Conservation (phyloP, 2,888 invertebrate genomes). For the Leptodirus hochenwartii region DNA sequence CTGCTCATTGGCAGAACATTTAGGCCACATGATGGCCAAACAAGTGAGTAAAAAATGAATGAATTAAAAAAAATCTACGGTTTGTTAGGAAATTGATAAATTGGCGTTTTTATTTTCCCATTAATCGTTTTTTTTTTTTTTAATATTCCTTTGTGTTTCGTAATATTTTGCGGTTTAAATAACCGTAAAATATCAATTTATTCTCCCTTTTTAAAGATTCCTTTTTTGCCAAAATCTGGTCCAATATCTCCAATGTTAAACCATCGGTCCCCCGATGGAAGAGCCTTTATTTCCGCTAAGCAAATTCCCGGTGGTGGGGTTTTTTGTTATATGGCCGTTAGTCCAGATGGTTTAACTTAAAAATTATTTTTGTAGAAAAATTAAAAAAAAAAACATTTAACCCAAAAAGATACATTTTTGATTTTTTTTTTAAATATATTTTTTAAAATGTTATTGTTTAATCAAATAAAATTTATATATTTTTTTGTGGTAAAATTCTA, state of each 20-base stretch:
- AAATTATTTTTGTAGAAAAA: too few species aligned
- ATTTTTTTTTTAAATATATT: too few species aligned
- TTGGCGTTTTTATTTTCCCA: background rate
- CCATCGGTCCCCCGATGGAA: constrained; percentile 33
- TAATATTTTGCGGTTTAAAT: constrained; percentile 2
- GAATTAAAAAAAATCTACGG: too few species aligned
- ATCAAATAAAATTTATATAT: too few species aligned
- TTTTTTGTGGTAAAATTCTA: too few species aligned
- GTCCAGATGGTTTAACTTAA: constrained; percentile 28
- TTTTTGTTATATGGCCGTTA: constrained; percentile 37
- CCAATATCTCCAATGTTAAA: constrained; percentile 32
- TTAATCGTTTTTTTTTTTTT: too few species aligned
- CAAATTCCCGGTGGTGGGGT: constrained; percentile 34
- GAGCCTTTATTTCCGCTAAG: constrained; percentile 32
- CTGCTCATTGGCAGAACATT: constrained; percentile 28
- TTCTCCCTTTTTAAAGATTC: constrained; percentile 18
- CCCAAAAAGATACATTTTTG: too few species aligned
- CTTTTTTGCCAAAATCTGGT: constrained; percentile 31
- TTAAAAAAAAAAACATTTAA: too few species aligned
- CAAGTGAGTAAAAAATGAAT: constrained; percentile 15
- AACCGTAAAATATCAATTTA: background rate
- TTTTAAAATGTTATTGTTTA: constrained; percentile 8
- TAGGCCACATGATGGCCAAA: constrained; percentile 26
- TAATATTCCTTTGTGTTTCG: too few species aligned
- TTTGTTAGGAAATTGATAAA: too few species aligned